Evolutionary conservation across 2,797 vertebrate genomes (phyloP).

Genomic region (Gadopsis marmoratus): DNA sequence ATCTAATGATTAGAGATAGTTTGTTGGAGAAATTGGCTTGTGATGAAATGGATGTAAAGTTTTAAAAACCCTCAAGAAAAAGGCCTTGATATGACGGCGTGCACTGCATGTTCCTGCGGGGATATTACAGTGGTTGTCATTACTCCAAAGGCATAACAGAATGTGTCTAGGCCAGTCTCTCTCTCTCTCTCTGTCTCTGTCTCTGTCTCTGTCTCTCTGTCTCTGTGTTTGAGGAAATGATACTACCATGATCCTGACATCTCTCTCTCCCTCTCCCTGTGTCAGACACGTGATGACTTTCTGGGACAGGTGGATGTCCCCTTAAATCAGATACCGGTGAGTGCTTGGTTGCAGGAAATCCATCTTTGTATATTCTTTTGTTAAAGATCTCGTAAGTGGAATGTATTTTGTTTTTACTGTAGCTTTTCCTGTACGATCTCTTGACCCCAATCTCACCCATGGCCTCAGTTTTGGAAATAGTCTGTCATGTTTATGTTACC

Average conservation of each 20-base stretch:
- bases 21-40: background rate
- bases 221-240: background rate
- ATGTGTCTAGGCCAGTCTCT: slow-evolving; percentile 8
- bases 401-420: slow-evolving; percentile 21
- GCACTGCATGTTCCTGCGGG: background rate
- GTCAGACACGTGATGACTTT: slow-evolving; percentile 98
- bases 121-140: background rate
- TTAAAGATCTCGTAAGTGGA: background rate
- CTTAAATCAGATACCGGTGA: slow-evolving; percentile 94
- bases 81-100: background rate
- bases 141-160: background rate
- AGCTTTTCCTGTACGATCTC: slow-evolving; percentile 26
- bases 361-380: background rate
- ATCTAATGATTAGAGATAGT: background rate
- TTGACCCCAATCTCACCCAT: slow-evolving; percentile 53
- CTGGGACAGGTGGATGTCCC: slow-evolving; percentile 98
- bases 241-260: slow-evolving; percentile 33
- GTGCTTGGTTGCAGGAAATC: slow-evolving; percentile 50
- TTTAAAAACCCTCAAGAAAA: background rate
- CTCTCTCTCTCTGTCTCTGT: no score
- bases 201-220: background rate
- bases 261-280: slow-evolving; percentile 2
- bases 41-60: background rate
- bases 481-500: slow-evolving; percentile 64
- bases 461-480: slow-evolving; percentile 74